Conservation (phyloP, 2,797 vertebrate genomes). For the Protonibea diacanthus region DNA sequence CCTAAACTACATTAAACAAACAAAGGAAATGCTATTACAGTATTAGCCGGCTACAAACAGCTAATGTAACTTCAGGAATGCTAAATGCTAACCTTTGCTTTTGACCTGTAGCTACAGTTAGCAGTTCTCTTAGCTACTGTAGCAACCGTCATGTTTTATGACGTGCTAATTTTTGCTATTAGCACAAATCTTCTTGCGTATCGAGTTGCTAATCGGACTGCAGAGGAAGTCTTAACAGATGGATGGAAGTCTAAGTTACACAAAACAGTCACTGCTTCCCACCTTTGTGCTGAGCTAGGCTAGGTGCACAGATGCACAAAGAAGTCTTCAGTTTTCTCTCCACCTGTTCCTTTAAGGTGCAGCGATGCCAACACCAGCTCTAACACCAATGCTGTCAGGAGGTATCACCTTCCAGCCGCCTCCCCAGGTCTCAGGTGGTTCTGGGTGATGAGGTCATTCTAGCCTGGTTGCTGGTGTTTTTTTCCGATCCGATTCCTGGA, state of each 20-base stretch:
- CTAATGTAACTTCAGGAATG: no score
- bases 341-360: conserved; percentile 5
- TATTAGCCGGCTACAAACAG: not conserved
- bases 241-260: no score
- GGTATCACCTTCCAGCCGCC: conserved; percentile 9
- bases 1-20: not conserved
- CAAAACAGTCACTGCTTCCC: no score
- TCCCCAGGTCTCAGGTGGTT: conserved; percentile 19
- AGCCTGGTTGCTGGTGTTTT: conserved; percentile 22
- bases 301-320: not conserved
- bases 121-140: no score
- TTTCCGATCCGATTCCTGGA: conserved; percentile 44
- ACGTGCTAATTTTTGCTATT: no score
- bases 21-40: not conserved
- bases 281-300: not conserved
- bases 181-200: no score
- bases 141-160: no score
- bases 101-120: no score
- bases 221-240: no score
- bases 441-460: conserved; percentile 41
- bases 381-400: not conserved
- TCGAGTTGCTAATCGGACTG: no score
- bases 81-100: no score
- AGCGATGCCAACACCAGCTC: not conserved
- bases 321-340: not conserved